Evolutionary conservation across 1,140 invertebrate genomes (phyloP).

Genomic region (Brachionus asplanchnoidis): DNA sequence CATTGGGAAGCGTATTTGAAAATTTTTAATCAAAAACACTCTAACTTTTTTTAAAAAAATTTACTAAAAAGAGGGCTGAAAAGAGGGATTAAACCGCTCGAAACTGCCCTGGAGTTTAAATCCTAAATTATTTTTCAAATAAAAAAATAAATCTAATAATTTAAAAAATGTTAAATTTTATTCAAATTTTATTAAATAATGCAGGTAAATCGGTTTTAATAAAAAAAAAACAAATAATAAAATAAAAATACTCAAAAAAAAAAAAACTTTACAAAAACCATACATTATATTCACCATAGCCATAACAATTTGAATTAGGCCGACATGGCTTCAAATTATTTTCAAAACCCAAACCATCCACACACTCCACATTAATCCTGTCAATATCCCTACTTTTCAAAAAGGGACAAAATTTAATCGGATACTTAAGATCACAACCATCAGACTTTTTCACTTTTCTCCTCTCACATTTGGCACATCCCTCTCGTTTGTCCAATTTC

Average conservation of each 20-base stretch:
- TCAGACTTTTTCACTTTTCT: background rate
- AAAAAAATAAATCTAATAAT: too few relatives aligned
- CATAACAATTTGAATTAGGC: background rate
- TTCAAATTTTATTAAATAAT: background rate
- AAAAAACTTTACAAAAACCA: constrained; percentile 18
- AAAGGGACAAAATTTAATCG: constrained; percentile 22
- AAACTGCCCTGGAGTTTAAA: too few relatives aligned
- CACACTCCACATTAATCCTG: background rate
- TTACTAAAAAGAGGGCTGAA: too few relatives aligned
- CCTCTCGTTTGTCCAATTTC: background rate
- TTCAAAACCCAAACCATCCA: background rate
- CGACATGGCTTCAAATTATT: background rate
- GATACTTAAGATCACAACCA: background rate
- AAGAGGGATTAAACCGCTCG: too few relatives aligned
- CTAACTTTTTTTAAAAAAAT: too few relatives aligned
- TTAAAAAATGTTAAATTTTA: too few relatives aligned
- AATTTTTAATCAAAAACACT: too few relatives aligned
- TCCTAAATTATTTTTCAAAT: too few relatives aligned
- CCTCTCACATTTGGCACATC: background rate
- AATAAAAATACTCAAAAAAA: background rate
- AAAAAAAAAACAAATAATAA: background rate
- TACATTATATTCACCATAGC: constrained; percentile 32
- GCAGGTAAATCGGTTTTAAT: background rate
- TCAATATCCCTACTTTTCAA: constrained; percentile 32
- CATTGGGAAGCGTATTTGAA: too few relatives aligned